Evolutionary conservation across 2,113 vertebrate genomes (phyloP).

Genomic region (Meles meles): DNA sequence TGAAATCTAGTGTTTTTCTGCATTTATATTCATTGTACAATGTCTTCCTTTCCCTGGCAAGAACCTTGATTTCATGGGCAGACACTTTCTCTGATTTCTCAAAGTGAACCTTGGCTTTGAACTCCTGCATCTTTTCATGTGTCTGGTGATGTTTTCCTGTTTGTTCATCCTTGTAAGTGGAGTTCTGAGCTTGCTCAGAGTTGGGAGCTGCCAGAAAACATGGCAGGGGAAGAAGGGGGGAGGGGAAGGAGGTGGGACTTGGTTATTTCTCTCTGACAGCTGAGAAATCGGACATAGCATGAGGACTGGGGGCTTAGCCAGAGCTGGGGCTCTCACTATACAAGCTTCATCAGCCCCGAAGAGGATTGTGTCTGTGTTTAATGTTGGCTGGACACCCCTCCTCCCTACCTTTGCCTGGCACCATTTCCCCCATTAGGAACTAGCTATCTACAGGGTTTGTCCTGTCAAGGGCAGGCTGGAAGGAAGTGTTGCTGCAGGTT

Average conservation of each 20-base stretch:
- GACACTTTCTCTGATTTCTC: constrained; percentile 3
- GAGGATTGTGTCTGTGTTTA: background rate
- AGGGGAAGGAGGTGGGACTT: background rate
- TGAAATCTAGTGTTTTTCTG: background rate
- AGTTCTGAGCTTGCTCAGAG: background rate
- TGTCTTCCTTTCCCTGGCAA: constrained; percentile 19
- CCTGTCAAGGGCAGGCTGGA: background rate
- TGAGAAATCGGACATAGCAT: background rate
- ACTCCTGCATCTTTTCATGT: constrained; percentile 22
- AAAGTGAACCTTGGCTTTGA: constrained; percentile 47
- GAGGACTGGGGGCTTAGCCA: background rate
- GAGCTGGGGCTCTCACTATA: background rate
- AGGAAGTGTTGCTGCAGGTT: background rate
- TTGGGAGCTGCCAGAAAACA: background rate
- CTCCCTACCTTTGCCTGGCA: background rate
- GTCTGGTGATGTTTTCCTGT: constrained; percentile 37
- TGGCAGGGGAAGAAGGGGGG: background rate
- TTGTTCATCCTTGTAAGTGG: background rate
- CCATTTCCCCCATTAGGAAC: background rate
- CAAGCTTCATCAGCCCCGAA: background rate
- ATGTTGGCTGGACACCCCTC: background rate
- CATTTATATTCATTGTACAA: background rate
- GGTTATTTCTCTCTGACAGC: background rate
- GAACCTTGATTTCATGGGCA: constrained; percentile 23
- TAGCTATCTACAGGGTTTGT: rapidly evolving